phyloP scores from a whole-genome alignment of 1,140 invertebrate species.

The Halesus radiatus region DNA sequence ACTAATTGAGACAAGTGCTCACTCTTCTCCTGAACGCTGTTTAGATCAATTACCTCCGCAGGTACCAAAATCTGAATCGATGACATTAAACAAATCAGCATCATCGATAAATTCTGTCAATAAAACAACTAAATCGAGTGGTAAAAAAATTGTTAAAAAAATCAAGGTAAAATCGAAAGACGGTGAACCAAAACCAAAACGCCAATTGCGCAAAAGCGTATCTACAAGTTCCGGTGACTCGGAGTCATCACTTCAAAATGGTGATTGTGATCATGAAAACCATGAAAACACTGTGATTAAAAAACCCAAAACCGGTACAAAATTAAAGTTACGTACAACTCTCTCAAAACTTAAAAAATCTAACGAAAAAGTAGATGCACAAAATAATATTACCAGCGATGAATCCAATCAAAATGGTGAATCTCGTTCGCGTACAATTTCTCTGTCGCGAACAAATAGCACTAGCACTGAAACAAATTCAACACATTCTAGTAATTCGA shows the following conservation, averaged over 20 bases:
- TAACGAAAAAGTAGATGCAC: neutral
- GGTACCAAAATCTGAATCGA: slow-evolving; percentile 70
- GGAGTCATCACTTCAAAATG: slow-evolving; percentile 59
- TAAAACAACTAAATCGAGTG: slow-evolving; percentile 61
- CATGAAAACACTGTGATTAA: slow-evolving; percentile 50
- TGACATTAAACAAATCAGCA: slow-evolving; percentile 67
- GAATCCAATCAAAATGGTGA: slow-evolving; percentile 45
- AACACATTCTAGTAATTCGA: slow-evolving; percentile 65
- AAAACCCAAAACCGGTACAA: slow-evolving; percentile 56
- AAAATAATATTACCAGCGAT: slow-evolving; percentile 40
- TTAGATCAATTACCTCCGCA: slow-evolving; percentile 72
- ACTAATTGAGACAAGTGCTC: slow-evolving; percentile 5
- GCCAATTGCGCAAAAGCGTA: slow-evolving; percentile 64
- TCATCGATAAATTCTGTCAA: slow-evolving; percentile 66
- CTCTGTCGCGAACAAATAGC: slow-evolving; percentile 65
- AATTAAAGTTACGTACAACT: slow-evolving; percentile 50
- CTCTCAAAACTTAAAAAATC: slow-evolving; percentile 60
- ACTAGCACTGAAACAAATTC: slow-evolving; percentile 66
- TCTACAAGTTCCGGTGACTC: slow-evolving; percentile 72
- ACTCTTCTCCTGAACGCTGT: slow-evolving; percentile 61
- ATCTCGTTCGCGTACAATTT: slow-evolving; percentile 59
- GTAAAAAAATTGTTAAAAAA: slow-evolving; percentile 57
- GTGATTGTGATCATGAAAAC: slow-evolving; percentile 23
- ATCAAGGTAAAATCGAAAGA: slow-evolving; percentile 62
- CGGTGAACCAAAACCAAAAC: slow-evolving; percentile 61